phyloP scores from a whole-genome alignment of 1,140 invertebrate genomes.

The Rhopalosiphum padi region DNA sequence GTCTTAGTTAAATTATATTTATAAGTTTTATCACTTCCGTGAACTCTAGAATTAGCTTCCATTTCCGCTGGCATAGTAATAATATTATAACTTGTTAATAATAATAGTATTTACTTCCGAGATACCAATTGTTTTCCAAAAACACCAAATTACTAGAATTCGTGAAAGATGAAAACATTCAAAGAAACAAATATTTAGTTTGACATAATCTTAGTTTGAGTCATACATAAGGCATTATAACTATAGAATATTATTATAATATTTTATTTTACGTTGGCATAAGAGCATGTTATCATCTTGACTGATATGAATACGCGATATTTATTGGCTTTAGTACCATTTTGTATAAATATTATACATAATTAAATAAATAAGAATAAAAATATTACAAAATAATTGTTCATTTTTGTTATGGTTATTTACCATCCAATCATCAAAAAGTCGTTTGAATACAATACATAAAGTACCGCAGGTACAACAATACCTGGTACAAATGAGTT shows the following conservation, averaged over 20 bases:
- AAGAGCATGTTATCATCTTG: background rate
- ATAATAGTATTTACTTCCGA: background rate
- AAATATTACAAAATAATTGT: background rate
- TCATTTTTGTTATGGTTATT: no score
- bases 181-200: background rate
- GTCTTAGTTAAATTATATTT: conserved; percentile 18
- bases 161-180: background rate
- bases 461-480: no score
- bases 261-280: background rate
- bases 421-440: no score
- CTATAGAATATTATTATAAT: background rate
- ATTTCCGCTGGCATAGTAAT: background rate
- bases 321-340: background rate
- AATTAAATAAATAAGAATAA: background rate
- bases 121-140: background rate
- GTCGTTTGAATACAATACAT: no score
- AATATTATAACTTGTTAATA: background rate
- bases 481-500: no score
- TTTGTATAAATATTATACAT: background rate
- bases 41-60: background rate
- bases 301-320: background rate
- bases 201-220: background rate
- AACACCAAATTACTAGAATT: background rate
- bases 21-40: background rate
- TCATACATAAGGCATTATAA: background rate